These are phyloP conservation scores for Gallirallus australis DNA, from an alignment of 2,797 vertebrate genomes.

Conservation along the genomic window DNA sequence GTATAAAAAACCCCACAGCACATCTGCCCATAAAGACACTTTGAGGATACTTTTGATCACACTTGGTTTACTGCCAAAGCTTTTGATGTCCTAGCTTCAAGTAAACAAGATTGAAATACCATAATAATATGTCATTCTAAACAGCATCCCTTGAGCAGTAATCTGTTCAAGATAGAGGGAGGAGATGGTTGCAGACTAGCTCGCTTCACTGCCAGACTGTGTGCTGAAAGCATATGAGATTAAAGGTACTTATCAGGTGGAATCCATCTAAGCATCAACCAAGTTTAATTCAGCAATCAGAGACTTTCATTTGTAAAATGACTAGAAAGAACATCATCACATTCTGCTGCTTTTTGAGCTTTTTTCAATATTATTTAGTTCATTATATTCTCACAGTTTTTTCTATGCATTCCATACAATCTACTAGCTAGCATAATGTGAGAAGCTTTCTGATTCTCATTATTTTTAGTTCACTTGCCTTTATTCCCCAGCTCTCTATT, in stretches of 20 bases:
- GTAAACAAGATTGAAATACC: background rate
- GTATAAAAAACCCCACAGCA: background rate
- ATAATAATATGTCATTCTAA: background rate
- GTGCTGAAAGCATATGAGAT: background rate
- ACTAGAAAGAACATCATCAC: background rate
- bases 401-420: background rate
- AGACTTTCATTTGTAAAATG: background rate
- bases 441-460: background rate
- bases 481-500: background rate
- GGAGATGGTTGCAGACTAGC: background rate
- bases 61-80: background rate
- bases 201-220: background rate
- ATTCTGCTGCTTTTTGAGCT: background rate
- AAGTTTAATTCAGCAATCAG: background rate
- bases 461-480: background rate
- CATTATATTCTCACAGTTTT: background rate
- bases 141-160: background rate
- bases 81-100: background rate
- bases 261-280: background rate
- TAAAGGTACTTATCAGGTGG: background rate
- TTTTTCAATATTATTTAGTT: background rate
- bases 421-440: background rate
- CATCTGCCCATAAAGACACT: background rate
- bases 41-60: background rate
- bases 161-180: background rate